Evolutionary conservation across 1,140 invertebrate genomes (phyloP), one percentile per base, ranked within the genome.

Genomic region (Ruditapes philippinarum): DNA sequence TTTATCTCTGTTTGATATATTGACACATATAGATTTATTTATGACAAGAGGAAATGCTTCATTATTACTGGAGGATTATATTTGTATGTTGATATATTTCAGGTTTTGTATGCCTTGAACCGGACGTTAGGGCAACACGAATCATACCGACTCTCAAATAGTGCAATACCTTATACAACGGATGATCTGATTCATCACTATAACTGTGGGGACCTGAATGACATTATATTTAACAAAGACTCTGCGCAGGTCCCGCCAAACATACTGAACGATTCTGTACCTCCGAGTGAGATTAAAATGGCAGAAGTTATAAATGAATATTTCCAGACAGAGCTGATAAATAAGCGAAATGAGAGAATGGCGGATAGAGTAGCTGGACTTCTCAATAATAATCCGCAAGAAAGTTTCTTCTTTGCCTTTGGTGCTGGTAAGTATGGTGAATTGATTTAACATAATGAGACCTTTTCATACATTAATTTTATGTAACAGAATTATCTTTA

Each of bases 391-490:
- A 92, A 96, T 92, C 96, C 96, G 0, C 89, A 96, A n/a, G 94
- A 96, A 89, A 96, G 95, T 84, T 96, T 96, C 91, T 97, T 97
- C 94, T 97, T 97, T 92, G 97, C 96, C 60, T 97, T 97, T 91
- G 97, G 97, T 84, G 96, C 96, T 90, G 96, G 96, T 97, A 89
- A 94, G 92, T 92, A 28, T 45, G 14, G n/a, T n/a, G n/a, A n/a
- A n/a, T n/a, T n/a, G n/a, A n/a, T n/a, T n/a, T n/a, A n/a, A n/a
- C n/a, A n/a, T n/a, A n/a, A n/a, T n/a, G n/a, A n/a, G n/a, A n/a
- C n/a, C n/a, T n/a, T n/a, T n/a, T n/a, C n/a, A n/a, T n/a, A n/a
- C n/a, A n/a, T n/a, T n/a, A n/a, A n/a, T n/a, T n/a, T n/a, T n/a
- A n/a, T n/a, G n/a, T n/a, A n/a, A n/a, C n/a, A n/a, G n/a, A n/a